Percentiles rank a stretch among this genome's conserved stretches.
These are phyloP conservation scores for Pogonocichla stellata DNA, from an alignment of 2,113 vertebrate genomes.

Conservation along the genomic window DNA sequence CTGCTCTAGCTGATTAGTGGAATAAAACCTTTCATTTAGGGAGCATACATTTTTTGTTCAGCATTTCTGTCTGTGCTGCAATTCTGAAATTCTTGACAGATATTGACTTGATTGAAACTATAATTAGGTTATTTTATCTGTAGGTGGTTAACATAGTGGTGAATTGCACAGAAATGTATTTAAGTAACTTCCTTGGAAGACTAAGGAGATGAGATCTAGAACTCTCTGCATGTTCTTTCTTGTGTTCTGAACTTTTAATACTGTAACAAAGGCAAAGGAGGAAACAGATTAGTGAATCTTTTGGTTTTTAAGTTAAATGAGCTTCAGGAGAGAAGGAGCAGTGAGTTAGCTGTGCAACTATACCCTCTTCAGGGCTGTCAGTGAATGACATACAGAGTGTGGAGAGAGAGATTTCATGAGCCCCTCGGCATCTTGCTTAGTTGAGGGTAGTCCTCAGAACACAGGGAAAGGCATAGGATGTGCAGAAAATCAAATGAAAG, in stretches of 20 bases:
- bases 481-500: background rate
- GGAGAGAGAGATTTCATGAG: rapidly evolving
- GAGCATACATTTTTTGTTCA: background rate
- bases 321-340: background rate
- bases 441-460: background rate
- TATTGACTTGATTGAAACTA: background rate
- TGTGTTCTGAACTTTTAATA: background rate
- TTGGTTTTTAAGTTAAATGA: background rate
- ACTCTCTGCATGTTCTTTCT: background rate
- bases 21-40: background rate
- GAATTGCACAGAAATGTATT: background rate
- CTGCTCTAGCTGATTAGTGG: background rate
- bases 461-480: background rate
- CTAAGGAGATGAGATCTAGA: background rate
- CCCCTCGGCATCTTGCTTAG: rapidly evolving
- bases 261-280: background rate
- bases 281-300: background rate
- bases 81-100: background rate
- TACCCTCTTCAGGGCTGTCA: conserved; percentile 16
- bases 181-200: background rate
- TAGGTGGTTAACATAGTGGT: background rate
- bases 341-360: background rate
- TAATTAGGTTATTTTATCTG: background rate
- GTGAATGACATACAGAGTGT: background rate
- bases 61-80: background rate